phyloP scores from a whole-genome alignment of 1,140 invertebrate genomes.

The Solenopsis invicta region DNA sequence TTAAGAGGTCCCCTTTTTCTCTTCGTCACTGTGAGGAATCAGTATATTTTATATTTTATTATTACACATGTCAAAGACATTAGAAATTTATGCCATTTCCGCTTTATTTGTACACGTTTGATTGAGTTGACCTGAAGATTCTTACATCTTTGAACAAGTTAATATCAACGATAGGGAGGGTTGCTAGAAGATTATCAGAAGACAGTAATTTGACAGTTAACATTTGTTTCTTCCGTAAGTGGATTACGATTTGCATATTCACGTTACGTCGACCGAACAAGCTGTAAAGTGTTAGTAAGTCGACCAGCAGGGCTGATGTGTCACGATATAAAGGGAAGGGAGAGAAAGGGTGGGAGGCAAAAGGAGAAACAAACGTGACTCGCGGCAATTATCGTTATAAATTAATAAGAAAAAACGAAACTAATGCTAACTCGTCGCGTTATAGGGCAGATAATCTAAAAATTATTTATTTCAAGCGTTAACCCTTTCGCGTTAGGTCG shows the following conservation, averaged over 20 bases:
- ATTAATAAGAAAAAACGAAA: not conserved
- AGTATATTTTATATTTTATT: not conserved
- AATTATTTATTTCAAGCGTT: conserved; percentile 10
- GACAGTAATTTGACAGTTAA: conserved; percentile 63
- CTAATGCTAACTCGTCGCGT: conserved; percentile 13
- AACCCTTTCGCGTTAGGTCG: not conserved
- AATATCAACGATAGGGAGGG: not conserved
- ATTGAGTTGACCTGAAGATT: not conserved
- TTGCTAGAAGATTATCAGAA: conserved; percentile 15
- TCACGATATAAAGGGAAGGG: conserved; percentile 11
- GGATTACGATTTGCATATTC: conserved; percentile 62
- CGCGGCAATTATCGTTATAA: conserved; percentile 15
- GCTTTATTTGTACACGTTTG: not conserved
- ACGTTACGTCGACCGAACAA: conserved; percentile 39
- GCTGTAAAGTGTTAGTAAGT: conserved; percentile 11
- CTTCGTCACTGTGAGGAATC: not conserved
- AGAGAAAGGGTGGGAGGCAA: not conserved
- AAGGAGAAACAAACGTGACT: not conserved
- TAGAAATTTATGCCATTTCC: not conserved
- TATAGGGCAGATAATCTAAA: not conserved
- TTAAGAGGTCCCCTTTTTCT: not conserved
- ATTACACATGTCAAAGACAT: not conserved
- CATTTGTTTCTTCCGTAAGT: conserved; percentile 54
- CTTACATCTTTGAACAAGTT: conserved; percentile 15
- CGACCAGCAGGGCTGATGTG: not conserved